Evolutionary conservation across 2,113 vertebrate species (phyloP), one percentile per base, ranked within the genome.

Genomic region (Toxotes chatareus): DNA sequence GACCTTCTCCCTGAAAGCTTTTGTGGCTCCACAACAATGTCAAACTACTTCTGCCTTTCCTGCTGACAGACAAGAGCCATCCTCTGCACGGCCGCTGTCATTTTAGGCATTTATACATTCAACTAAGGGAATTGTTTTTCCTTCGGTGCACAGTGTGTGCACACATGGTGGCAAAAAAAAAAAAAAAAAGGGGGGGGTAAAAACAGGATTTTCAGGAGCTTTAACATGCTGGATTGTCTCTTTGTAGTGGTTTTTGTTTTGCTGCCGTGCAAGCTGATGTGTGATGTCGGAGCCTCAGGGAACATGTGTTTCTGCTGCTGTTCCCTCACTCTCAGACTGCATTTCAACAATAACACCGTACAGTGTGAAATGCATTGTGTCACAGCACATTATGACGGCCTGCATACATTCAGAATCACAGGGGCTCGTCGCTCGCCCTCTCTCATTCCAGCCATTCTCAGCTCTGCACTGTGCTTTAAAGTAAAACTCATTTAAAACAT

Each of bases 281-380:
- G 60, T 75, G 60, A 49, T 64, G 72, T 64, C 8, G 40, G 34
- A 63, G 60, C 47, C 72, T 63, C n/a, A 8, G 60, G 59, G 47
- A 63, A 74, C 72, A 64, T 53, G 46, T 75, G 60, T 75, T 53
- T 75, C 60, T 75, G 59, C 47, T 42, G 46, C 46, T 63, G 44
- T 74, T n/a, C 59, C 7, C 44, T 61, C 21, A 34, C 14, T 63
- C 46, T 64, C 60, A 63, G 2, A 64, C n/a, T 63, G 8, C 44
- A 40, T 38, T 55, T 9, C 59, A 31, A 31, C 21, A 53, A 53
- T 8, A 40, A 27, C 72, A 53, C 47, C 9, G 16, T 53, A 74
- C 72, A 42, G 60, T 64, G 60, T 64, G 46, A 75, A 75, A 75
- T 63, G 72, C 60, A 55, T 64, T 55, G 72, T 75, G 72, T 75